Percentiles rank a stretch among this genome's conserved stretches.
phyloP scores from a whole-genome alignment of 1,140 invertebrate species.

The Drosophila pallidifrons region DNA sequence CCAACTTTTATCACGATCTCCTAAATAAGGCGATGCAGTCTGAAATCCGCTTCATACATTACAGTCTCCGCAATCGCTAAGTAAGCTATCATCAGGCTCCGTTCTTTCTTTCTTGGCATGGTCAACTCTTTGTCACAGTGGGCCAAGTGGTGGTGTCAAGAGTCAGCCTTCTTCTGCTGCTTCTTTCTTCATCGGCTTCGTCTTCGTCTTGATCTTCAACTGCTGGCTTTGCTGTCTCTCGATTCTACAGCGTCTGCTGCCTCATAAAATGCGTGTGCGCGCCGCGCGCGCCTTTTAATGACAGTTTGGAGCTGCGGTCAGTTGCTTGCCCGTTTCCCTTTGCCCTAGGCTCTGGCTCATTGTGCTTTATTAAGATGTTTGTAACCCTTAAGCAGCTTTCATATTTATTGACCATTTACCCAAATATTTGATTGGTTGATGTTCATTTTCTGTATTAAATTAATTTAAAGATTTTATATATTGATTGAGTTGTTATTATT shows the following conservation, averaged over 20 bases:
- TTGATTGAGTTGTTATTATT: no score
- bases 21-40: conserved; percentile 83
- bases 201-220: neutral
- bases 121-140: conserved; percentile 58
- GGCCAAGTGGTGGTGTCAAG: conserved; percentile 45
- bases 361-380: neutral
- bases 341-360: conserved; percentile 21
- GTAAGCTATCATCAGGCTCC: conserved; percentile 83
- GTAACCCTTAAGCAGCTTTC: neutral
- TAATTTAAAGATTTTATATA: no score
- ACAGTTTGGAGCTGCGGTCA: conserved; percentile 66
- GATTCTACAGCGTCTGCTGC: conserved; percentile 30
- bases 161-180: conserved; percentile 21
- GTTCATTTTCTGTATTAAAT: no score
- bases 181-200: neutral
- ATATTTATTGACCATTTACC: no score
- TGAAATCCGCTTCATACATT: conserved; percentile 79
- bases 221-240: neutral
- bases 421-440: no score
- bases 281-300: conserved; percentile 78
- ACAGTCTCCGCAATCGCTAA: conserved; percentile 71
- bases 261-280: conserved; percentile 84
- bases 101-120: conserved; percentile 6
- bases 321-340: conserved; percentile 31
- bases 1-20: conserved; percentile 85